These are phyloP conservation scores for Exephanes ischioxanthus DNA, from an alignment of 2,888 invertebrate species.

Conservation along the genomic window DNA sequence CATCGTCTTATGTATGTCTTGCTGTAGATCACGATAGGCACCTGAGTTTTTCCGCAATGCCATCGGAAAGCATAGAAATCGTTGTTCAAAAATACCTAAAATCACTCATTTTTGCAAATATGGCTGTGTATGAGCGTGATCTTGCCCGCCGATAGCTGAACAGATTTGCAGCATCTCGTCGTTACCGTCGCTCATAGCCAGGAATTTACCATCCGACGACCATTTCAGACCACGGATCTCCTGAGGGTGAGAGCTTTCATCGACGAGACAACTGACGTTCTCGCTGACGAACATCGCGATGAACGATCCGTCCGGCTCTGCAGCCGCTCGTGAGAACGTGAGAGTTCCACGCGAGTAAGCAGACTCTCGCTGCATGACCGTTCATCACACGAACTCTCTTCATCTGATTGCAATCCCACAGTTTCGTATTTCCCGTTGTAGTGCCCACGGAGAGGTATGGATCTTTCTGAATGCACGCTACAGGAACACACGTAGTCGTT, in stretches of 20 bases:
- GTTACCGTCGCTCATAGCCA: conserved; percentile 97
- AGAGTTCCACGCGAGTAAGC: conserved; percentile 96
- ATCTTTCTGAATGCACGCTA: conserved; percentile 96
- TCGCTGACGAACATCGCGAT: conserved; percentile 97
- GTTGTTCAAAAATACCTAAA: too few species aligned
- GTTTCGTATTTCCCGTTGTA: conserved; percentile 92
- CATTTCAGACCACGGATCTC: conserved; percentile 97
- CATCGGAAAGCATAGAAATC: too few species aligned
- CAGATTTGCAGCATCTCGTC: conserved; percentile 98
- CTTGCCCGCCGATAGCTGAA: conserved; percentile 86
- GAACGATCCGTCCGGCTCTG: conserved; percentile 94
- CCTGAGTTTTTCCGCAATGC: too few species aligned
- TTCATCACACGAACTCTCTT: conserved; percentile 93
- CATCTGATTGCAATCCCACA: conserved; percentile 95
- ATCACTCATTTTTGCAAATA: too few species aligned
- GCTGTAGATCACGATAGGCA: too few species aligned
- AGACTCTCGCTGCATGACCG: conserved; percentile 95
- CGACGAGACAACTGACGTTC: conserved; percentile 91
- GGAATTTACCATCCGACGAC: conserved; percentile 96
- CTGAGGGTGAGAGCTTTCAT: conserved; percentile 90
- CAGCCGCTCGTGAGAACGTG: conserved; percentile 94
- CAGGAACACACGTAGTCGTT: conserved; percentile 93
- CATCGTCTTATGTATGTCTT: too few species aligned
- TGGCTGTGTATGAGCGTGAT: conserved; percentile 88
- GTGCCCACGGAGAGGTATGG: conserved; percentile 96